Evolutionary conservation across 1,140 invertebrate species (phyloP).

Genomic region (Psilanteris sp.): DNA sequence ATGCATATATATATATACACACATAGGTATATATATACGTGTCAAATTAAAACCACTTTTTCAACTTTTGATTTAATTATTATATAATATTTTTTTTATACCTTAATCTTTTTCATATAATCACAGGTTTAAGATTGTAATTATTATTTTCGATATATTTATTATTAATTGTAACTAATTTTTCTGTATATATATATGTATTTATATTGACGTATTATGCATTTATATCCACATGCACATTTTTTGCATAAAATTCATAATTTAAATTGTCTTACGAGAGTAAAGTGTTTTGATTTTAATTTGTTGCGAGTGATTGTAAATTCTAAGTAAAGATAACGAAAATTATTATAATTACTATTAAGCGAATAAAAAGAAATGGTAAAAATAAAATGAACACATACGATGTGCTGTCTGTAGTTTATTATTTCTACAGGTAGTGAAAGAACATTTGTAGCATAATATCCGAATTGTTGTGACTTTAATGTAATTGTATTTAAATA

Average conservation of each 20-base stretch:
- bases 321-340: conserved; percentile 2
- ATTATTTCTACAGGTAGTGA: conserved; percentile 56
- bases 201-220: neutral
- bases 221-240: conserved; percentile 37
- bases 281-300: conserved; percentile 24
- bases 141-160: conserved; percentile 42
- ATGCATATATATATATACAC: too few species aligned
- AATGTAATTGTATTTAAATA: conserved; percentile 66
- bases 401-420: conserved; percentile 52
- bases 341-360: conserved; percentile 12
- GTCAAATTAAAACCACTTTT: neutral
- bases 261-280: conserved; percentile 8
- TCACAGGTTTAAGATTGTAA: conserved; percentile 24
- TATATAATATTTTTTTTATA: conserved; percentile 35
- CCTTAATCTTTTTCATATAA: conserved; percentile 27
- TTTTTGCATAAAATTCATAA: conserved; percentile 7
- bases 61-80: conserved; percentile 9
- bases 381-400: conserved; percentile 23
- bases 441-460: conserved; percentile 58
- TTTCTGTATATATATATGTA: conserved; percentile 49
- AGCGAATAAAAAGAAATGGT: conserved; percentile 5
- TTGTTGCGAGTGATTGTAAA: conserved; percentile 23
- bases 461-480: conserved; percentile 62
- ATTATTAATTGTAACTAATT: conserved; percentile 35
- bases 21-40: neutral